These are phyloP conservation scores for Pseudococcus jackbeardsleyi DNA, from an alignment of 2,888 invertebrate species.

Conservation along the genomic window DNA sequence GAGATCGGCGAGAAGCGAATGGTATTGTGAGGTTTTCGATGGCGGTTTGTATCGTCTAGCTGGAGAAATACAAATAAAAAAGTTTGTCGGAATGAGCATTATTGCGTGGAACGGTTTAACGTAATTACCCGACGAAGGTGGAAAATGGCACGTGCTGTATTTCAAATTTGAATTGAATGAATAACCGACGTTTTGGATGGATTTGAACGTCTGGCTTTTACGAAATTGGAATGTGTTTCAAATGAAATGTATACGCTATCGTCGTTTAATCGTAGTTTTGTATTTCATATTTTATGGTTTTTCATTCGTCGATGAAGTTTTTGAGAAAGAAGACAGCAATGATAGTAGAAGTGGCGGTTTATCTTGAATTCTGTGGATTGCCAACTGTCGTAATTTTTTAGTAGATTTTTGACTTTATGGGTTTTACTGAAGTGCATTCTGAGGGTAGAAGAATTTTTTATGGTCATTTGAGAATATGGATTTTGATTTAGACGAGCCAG, in stretches of 20 bases:
- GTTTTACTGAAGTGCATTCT: no score
- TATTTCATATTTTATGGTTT: no score
- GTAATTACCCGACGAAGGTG: background rate
- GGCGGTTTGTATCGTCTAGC: background rate
- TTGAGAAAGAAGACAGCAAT: no score
- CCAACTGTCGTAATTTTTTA: no score
- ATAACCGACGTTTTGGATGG: background rate
- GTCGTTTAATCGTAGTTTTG: no score
- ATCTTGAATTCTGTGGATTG: no score
- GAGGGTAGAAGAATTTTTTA: no score
- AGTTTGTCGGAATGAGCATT: background rate
- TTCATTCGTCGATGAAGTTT: no score
- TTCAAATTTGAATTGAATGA: background rate
- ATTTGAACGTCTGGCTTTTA: background rate
- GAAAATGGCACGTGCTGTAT: background rate
- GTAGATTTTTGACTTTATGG: no score
- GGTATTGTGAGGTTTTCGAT: background rate
- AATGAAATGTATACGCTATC: background rate
- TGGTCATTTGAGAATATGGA: no score
- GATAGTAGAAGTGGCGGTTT: no score
- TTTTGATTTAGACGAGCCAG: no score
- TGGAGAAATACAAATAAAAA: background rate
- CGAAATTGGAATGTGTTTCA: background rate
- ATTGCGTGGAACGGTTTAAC: background rate
- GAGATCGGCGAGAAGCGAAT: background rate